phyloP scores from a whole-genome alignment of 92 coral and sea anemone species.

The Phenganax subtilis region DNA sequence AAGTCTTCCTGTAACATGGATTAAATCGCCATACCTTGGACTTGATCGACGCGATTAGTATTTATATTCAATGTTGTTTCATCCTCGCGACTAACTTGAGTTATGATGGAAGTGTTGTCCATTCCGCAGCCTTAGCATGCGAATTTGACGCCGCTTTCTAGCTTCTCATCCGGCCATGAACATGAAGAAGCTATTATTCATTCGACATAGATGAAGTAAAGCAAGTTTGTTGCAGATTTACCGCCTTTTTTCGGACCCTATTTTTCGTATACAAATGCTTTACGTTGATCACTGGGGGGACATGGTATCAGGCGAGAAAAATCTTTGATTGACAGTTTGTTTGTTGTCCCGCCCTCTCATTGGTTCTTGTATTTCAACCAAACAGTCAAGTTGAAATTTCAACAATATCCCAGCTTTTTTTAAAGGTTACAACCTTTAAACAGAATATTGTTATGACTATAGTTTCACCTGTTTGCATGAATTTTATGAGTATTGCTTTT shows the following conservation, averaged over 20 bases:
- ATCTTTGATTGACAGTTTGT: constrained; percentile 39
- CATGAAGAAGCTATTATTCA: not conserved
- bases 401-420: no score
- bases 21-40: constrained; percentile 8
- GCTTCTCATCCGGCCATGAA: constrained; percentile 18
- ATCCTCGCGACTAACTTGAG: constrained; percentile 96
- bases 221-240: constrained; percentile 2
- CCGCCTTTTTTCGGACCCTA: not conserved
- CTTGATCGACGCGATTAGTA: constrained; percentile 12
- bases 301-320: constrained; percentile 11
- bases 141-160: not conserved
- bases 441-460: not conserved
- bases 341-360: constrained; percentile 22
- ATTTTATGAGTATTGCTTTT: not conserved
- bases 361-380: constrained; percentile 19
- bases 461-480: not conserved
- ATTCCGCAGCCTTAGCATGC: constrained; percentile 42
- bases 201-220: not conserved
- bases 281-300: constrained; percentile 9
- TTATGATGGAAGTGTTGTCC: constrained; percentile 99
- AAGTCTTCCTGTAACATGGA: not conserved
- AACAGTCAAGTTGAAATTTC: not conserved
- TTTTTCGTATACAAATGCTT: not conserved
- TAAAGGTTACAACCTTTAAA: no score
- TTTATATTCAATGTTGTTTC: constrained; percentile 68